Evolutionary conservation across 2,113 vertebrate species (phyloP).

Genomic region (Hippocampus guttulatus): DNA sequence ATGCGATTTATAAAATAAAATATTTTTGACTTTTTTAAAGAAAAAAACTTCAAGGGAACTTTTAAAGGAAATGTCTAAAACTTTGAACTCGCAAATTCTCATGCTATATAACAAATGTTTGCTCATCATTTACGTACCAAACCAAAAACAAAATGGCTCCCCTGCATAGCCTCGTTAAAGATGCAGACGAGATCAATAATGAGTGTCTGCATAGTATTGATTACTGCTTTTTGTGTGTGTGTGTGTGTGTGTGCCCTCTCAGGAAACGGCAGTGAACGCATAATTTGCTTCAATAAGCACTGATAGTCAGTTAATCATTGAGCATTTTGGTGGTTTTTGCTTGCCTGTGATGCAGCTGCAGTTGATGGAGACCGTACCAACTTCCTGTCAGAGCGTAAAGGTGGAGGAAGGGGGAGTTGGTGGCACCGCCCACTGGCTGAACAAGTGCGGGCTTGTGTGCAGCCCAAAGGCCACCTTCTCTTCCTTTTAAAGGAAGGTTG

Average conservation of each 20-base stretch:
- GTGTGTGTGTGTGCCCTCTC: background rate
- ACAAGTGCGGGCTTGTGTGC: slow-evolving; percentile 66
- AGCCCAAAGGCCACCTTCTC: slow-evolving; percentile 62
- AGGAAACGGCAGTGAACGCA: background rate
- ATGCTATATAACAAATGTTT: background rate
- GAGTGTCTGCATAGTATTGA: slow-evolving; percentile 58
- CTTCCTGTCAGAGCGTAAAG: background rate
- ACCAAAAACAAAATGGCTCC: background rate
- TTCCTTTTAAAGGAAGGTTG: slow-evolving; percentile 71
- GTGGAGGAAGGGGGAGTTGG: background rate
- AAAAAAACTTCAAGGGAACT: no score
- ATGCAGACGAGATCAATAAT: slow-evolving; percentile 55
- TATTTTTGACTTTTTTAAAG: no score
- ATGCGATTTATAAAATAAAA: no score
- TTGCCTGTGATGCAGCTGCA: background rate
- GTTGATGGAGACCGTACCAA: background rate
- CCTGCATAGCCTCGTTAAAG: slow-evolving; percentile 1
- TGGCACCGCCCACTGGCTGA: slow-evolving; percentile 15
- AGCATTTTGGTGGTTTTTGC: background rate
- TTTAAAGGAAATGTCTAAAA: no score
- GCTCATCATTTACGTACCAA: background rate
- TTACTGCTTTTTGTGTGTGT: slow-evolving; percentile 8
- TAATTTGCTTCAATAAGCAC: background rate
- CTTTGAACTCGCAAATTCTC: background rate
- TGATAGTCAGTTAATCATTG: slow-evolving; percentile 1